Base-by-base conservation (phyloP, 1,140 invertebrate genomes). In the Rhizoglyphus robini region DNA sequence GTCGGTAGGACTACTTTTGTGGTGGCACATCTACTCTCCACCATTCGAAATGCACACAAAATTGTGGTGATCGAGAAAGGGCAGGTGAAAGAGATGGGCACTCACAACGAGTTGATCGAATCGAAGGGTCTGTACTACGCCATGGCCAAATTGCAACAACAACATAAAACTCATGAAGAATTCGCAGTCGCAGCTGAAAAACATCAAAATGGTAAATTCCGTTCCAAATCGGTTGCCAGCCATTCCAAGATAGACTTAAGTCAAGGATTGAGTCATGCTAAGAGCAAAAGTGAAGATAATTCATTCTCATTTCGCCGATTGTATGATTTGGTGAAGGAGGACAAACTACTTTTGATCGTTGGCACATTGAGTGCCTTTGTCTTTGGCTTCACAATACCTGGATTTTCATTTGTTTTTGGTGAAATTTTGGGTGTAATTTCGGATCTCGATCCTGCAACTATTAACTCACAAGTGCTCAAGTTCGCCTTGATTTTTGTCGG, bases 51-150 rank as follows among this genome's bases (percentile, higher is more conserved):
- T 74, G 90, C 90, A 0, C 88, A 96, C 77, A 86, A 90, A 75
- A 96, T 96, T 69, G 75, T 95, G 1, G 92, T 96, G 0, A 75
- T 96, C 4, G 84, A 86, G 71, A 86, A 94, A 0, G 93, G 93
- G 13, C 82, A 85, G 75, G 91, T 97, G 68, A 81, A 89, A 20
- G 92, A 97, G 76, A 79, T 87, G 34, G 93, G 93, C 75, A 88
- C 81, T 51, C 90, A 93, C 73, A 87, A 91, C 49, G 82, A 89
- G 67, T 75, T 94, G 25, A 67, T 70, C 65, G 48, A 61, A 31
- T 48, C 59, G 20, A 67, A 70, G 58, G 69, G 69, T 30, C 18
- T 69, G 13, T 71, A 71, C 41, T 69, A 71, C 32, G 15, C 62
- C 11, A 57, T 70, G 30, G 67, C 66, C n/a, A 29, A 25, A 38